phyloP scores from a whole-genome alignment of 2,797 vertebrate genomes.

The Acestrorhynchus altus region DNA sequence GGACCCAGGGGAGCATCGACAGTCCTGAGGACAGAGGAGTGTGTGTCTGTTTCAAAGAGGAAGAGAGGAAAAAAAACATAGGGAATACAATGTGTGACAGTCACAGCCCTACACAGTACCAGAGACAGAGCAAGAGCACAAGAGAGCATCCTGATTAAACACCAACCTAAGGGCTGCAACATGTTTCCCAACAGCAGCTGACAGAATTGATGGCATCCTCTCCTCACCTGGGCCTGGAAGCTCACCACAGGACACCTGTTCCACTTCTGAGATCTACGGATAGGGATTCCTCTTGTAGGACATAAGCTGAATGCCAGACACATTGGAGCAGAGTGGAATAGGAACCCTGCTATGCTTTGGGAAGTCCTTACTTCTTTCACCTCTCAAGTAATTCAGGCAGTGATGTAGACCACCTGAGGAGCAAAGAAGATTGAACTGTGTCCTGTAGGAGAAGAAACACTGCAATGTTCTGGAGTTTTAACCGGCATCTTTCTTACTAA shows the following conservation, averaged over 20 bases:
- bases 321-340: conserved; percentile 19
- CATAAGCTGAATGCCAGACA: conserved; percentile 20
- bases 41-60: conserved; percentile 73
- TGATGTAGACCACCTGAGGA: conserved; percentile 1
- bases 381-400: background rate
- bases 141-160: conserved; percentile 54
- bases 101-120: conserved; percentile 81
- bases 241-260: conserved; percentile 16
- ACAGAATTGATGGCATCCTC: conserved; percentile 30
- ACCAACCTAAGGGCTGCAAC: conserved; percentile 34
- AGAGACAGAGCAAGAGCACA: conserved; percentile 53
- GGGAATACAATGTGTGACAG: conserved; percentile 83
- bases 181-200: conserved; percentile 33
- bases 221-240: conserved; percentile 16
- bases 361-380: conserved; percentile 26
- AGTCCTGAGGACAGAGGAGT: conserved; percentile 72
- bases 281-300: background rate
- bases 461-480: background rate
- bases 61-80: conserved; percentile 44
- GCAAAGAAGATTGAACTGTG: background rate
- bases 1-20: conserved; percentile 71
- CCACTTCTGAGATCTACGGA: conserved; percentile 26
- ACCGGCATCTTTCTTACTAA: background rate
- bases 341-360: conserved; percentile 11
- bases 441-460: conserved; percentile 1